Evolutionary conservation across 1,140 invertebrate genomes (phyloP).

Genomic region (Drosophila takahashii): DNA sequence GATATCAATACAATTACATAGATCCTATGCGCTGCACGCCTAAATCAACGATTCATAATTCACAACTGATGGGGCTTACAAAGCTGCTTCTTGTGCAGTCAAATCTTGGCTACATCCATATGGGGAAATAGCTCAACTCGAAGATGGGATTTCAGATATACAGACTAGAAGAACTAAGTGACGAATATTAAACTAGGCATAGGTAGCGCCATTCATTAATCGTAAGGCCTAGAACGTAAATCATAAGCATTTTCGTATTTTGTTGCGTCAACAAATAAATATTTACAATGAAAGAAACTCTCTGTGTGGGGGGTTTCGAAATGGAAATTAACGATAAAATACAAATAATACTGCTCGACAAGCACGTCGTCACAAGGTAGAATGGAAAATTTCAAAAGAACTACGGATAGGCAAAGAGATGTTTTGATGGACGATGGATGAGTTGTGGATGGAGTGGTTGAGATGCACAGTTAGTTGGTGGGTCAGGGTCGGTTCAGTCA

Average conservation of each 20-base stretch:
- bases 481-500: conserved; percentile 63
- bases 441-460: conserved; percentile 52
- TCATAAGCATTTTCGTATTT: conserved; percentile 43
- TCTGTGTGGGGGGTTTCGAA: conserved; percentile 25
- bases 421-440: conserved; percentile 19
- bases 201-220: conserved; percentile 66
- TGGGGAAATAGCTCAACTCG: conserved; percentile 47
- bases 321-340: conserved; percentile 44
- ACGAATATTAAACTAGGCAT: conserved; percentile 76
- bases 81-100: conserved; percentile 47
- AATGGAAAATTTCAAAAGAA: conserved; percentile 36
- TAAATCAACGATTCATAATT: conserved; percentile 32
- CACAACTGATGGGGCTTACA: conserved; percentile 19
- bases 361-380: conserved; percentile 53
- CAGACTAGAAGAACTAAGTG: conserved; percentile 83
- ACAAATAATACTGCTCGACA: conserved; percentile 78
- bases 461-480: conserved; percentile 31
- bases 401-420: conserved; percentile 7
- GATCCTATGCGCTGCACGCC: conserved; percentile 49
- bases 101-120: conserved; percentile 40
- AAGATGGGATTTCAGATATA: conserved; percentile 73
- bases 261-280: conserved; percentile 53
- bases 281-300: conserved; percentile 65
- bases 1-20: conserved; percentile 62
- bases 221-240: conserved; percentile 48